Conservation (phyloP, 2,888 invertebrate genomes). For the Lissonota sp. region DNA sequence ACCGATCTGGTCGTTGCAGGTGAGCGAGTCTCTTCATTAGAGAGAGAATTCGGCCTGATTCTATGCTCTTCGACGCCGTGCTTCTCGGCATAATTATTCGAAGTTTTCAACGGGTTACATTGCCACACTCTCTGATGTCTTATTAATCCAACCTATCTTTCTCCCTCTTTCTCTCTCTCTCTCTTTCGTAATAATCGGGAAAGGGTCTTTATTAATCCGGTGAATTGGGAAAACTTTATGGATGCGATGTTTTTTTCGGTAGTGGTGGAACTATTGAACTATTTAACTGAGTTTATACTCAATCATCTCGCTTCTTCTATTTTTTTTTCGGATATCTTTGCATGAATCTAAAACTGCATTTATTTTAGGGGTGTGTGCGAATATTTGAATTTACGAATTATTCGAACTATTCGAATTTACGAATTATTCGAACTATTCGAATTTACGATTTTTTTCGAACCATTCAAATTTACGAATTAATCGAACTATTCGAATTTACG, state of each 20-base stretch:
- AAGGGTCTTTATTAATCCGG: conserved; percentile 48
- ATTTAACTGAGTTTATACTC: too few species aligned
- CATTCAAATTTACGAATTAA: too few species aligned
- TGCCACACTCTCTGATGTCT: conserved; percentile 58
- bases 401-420: too few species aligned
- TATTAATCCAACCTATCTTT: conserved; percentile 46
- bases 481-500: too few species aligned
- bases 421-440: too few species aligned
- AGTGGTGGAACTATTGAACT: too few species aligned
- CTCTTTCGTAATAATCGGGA: background rate
- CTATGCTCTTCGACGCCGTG: conserved; percentile 39
- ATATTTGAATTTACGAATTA: too few species aligned
- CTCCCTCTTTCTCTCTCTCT: background rate
- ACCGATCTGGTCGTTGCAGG: conserved; percentile 32
- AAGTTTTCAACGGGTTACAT: conserved; percentile 62
- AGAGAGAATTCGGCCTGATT: conserved; percentile 38
- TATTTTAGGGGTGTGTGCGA: too few species aligned
- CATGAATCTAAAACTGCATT: too few species aligned
- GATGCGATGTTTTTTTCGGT: background rate
- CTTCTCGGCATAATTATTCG: conserved; percentile 62
- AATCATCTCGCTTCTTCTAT: too few species aligned
- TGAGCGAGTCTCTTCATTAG: conserved; percentile 64
- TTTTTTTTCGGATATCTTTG: too few species aligned
- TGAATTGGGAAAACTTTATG: background rate
- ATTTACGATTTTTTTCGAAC: too few species aligned